phyloP scores from a whole-genome alignment of 2,888 invertebrate species.

The Pelosia muscerda region DNA sequence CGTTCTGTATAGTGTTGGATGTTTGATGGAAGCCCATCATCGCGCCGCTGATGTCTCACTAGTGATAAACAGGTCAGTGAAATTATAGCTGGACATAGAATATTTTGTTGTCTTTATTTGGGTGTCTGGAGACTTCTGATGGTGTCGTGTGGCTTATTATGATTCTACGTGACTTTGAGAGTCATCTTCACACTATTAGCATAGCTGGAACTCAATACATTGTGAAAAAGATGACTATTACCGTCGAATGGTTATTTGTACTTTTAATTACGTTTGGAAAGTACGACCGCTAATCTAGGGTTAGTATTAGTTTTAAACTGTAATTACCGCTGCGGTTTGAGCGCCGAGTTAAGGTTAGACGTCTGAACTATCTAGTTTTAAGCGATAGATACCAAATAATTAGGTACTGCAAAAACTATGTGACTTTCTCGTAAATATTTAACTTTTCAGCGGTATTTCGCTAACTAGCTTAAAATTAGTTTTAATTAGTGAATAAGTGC shows the following conservation, averaged over 20 bases:
- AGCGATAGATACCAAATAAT: neutral
- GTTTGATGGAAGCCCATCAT: slow-evolving; percentile 68
- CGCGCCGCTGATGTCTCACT: slow-evolving; percentile 55
- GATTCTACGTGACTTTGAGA: slow-evolving; percentile 33
- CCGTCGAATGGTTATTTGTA: slow-evolving; percentile 13
- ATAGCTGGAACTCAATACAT: neutral
- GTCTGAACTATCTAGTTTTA: slow-evolving; percentile 33
- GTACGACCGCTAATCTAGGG: slow-evolving; percentile 19
- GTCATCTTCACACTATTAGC: slow-evolving; percentile 16
- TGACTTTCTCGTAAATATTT: neutral
- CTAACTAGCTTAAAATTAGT: neutral
- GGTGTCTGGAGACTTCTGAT: slow-evolving; percentile 68
- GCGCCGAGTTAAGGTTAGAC: slow-evolving; percentile 40
- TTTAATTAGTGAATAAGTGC: neutral
- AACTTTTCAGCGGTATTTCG: neutral
- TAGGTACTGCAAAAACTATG: neutral
- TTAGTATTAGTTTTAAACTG: slow-evolving; percentile 37
- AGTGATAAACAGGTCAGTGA: slow-evolving; percentile 72
- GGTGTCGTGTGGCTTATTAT: slow-evolving; percentile 71
- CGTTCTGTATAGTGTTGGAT: slow-evolving; percentile 68
- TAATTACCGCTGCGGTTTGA: slow-evolving; percentile 38
- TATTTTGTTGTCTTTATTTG: slow-evolving; percentile 81
- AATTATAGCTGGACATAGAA: slow-evolving; percentile 59
- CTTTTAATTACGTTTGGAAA: slow-evolving; percentile 38
- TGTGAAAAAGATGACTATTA: slow-evolving; percentile 19